These are phyloP conservation scores for Ctenodactylus gundi DNA, from an alignment of 2,113 vertebrate species.

Conservation along the genomic window DNA sequence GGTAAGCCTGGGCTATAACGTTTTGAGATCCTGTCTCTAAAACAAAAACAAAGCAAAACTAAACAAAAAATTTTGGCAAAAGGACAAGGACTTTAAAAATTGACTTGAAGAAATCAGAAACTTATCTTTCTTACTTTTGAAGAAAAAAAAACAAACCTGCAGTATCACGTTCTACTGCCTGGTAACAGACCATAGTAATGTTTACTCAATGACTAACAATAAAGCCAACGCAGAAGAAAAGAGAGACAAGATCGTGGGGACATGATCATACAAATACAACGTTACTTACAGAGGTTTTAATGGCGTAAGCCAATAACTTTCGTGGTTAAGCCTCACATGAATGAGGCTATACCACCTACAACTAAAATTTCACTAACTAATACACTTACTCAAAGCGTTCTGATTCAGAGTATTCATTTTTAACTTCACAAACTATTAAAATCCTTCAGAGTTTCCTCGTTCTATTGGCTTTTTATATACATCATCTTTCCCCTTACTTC, in stretches of 20 bases:
- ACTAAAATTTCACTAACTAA: slow-evolving; percentile 2
- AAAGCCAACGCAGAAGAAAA: slow-evolving; percentile 16
- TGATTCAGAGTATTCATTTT: slow-evolving; percentile 34
- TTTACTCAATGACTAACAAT: not conserved
- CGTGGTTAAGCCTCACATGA: not conserved
- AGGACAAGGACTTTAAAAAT: too few species aligned
- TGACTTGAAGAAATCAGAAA: slow-evolving; percentile 10
- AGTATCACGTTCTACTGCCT: too few species aligned
- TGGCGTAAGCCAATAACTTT: not conserved
- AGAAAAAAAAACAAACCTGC: too few species aligned
- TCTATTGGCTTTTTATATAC: not conserved
- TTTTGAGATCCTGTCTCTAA: too few species aligned
- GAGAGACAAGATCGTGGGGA: not conserved
- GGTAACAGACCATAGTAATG: not conserved
- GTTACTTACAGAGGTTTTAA: slow-evolving; percentile 10
- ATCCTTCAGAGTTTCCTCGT: not conserved
- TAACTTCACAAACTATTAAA: slow-evolving; percentile 26
- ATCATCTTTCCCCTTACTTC: not conserved
- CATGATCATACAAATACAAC: not conserved
- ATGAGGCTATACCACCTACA: not conserved
- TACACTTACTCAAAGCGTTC: not conserved
- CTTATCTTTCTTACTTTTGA: not conserved
- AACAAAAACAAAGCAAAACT: too few species aligned
- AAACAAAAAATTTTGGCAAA: too few species aligned
- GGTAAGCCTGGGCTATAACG: too few species aligned